A percentile compares a stretch with the other conserved stretches of the same genome.
Conservation (phyloP, 2,797 vertebrate species). For the Brachyrhaphis roseni region DNA sequence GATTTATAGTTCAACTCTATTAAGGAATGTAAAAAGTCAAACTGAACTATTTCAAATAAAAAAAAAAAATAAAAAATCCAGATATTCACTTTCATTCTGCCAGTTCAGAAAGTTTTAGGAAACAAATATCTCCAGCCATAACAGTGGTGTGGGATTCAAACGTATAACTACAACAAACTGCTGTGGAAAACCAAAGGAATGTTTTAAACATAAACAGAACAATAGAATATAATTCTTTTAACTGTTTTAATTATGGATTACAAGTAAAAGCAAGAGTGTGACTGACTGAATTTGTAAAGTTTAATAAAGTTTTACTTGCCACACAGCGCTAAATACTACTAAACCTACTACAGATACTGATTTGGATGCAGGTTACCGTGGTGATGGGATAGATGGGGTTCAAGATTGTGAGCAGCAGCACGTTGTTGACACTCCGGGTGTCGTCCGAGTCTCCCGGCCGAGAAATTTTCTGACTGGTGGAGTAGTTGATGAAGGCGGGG, state of each 20-base stretch:
- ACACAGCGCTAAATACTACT: neutral
- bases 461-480: constrained; percentile 97
- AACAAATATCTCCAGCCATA: neutral
- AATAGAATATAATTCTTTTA: neutral
- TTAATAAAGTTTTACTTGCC: neutral
- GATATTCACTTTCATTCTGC: neutral
- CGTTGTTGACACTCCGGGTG: constrained; percentile 91
- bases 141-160: neutral
- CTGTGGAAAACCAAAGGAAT: neutral
- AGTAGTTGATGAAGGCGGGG: constrained; percentile 95
- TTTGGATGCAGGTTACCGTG: constrained; percentile 68
- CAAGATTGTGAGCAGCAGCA: constrained; percentile 94
- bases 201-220: neutral
- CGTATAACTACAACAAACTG: neutral
- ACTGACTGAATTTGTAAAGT: neutral
- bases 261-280: neutral
- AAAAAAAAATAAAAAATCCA: neutral
- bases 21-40: neutral
- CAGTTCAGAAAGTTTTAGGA: neutral
- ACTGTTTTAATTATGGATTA: neutral
- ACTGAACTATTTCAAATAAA: neutral
- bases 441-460: constrained; percentile 91
- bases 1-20: neutral
- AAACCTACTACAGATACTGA: neutral
- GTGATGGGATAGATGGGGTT: constrained; percentile 91